Evolutionary conservation across 30 jellyfish, hydroid and myxozoan genomes (phyloP), one percentile per base, ranked within the genome.

Genomic region (Catostylus mosaicus): DNA sequence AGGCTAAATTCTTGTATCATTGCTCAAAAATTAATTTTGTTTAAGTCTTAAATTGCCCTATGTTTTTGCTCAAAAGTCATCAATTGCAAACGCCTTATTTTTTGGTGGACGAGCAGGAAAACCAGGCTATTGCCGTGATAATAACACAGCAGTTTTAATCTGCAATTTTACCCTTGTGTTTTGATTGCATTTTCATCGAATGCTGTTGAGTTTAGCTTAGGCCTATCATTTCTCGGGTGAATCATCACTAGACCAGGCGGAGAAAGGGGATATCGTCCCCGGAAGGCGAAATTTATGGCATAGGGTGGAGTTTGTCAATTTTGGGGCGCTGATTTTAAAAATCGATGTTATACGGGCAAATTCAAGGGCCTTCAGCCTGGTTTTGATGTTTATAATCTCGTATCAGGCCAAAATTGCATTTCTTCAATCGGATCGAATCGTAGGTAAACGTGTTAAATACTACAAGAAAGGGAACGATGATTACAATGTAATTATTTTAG

Each of bases 191-290:
- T n/a, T n/a, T n/a, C n/a, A n/a, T n/a, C n/a, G n/a, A n/a, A n/a
- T n/a, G n/a, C n/a, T n/a, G n/a, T n/a, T n/a, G n/a, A n/a, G n/a
- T n/a, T n/a, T n/a, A n/a, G n/a, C n/a, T n/a, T n/a, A n/a, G n/a
- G n/a, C n/a, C n/a, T n/a, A n/a, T n/a, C n/a, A n/a, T n/a, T n/a
- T n/a, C n/a, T n/a, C n/a, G n/a, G n/a, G n/a, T n/a, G n/a, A n/a
- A n/a, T n/a, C n/a, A n/a, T n/a, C n/a, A n/a, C n/a, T 63, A 46
- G 90, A 33, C 84, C 77, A 80, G 90, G 84, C 52, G 84, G 63
- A 35, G 84, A 67, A 69, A 29, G 74, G 75, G 90, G 77, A 36
- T 38, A 69, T 68, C 75, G 84, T 80, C 84, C 32, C 82, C 77
- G 67, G 90, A 46, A 29, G 54, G 74, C 64, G 84, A 34, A 80